These are phyloP conservation scores for Epicauta chinensis DNA, from an alignment of 1,140 invertebrate genomes.

Conservation along the genomic window DNA sequence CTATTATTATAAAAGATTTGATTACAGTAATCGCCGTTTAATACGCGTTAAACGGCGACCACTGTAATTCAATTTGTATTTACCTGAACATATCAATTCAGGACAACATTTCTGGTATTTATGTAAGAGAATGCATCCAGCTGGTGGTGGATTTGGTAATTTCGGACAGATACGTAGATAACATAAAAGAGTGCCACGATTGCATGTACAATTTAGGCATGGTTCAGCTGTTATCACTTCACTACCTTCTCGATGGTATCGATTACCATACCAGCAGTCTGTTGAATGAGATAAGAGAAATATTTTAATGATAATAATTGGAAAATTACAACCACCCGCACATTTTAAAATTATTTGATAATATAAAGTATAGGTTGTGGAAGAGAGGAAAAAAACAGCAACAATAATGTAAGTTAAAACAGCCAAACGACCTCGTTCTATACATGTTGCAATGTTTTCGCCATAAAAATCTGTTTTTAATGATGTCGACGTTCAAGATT, in stretches of 20 bases:
- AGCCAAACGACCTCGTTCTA: no score
- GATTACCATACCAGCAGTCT: slow-evolving; percentile 63
- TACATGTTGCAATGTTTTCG: no score
- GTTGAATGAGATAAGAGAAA: not conserved
- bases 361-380: no score
- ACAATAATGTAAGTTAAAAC: no score
- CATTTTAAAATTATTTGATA: no score
- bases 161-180: slow-evolving; percentile 67
- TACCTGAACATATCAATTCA: slow-evolving; percentile 63
- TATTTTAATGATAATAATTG: no score
- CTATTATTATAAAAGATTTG: not conserved
- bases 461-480: no score
- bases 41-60: no score
- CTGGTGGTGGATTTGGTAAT: slow-evolving; percentile 64
- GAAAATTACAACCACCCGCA: no score
- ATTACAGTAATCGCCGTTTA: no score
- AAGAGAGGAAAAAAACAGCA: no score
- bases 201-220: slow-evolving; percentile 71
- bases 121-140: slow-evolving; percentile 63
- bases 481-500: no score
- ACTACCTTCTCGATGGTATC: slow-evolving; percentile 55
- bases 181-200: slow-evolving; percentile 63
- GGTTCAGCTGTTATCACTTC: slow-evolving; percentile 63
- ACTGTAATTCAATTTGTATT: not conserved
- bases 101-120: slow-evolving; percentile 65